Evolutionary conservation across 2,888 invertebrate genomes (phyloP), one percentile per base, ranked within the genome.

Genomic region (Helobdella robusta): DNA sequence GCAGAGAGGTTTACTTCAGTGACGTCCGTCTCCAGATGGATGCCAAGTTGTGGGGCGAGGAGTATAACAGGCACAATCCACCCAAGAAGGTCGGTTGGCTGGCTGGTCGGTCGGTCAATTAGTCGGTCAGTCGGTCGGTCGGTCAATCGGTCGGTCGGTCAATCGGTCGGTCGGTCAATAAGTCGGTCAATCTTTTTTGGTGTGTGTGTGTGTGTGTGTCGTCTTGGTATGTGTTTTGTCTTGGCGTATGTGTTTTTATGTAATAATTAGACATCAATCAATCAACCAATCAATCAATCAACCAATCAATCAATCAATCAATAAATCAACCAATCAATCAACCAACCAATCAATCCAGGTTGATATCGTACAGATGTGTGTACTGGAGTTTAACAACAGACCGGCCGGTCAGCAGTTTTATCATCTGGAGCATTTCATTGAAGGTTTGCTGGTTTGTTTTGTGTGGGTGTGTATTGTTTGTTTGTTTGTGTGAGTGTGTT

Each of bases 1-100:
- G 32, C 46, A 72, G 81, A 25, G 74, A 79, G 20, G 81, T 82
- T 2, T 82, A 83, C 71, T 83, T 83, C 75, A 82, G 83, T 68
- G 84, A 84, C 74, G 83, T 84, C 36, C 78, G 78, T 66, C 77
- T 84, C n/a, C 84, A 84, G 75, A 83, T 83, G 83, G 83, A 84
- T 74, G 83, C 83, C 34, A 84, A 84, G 72, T 75, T 84, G 52
- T 84, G 84, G 84, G 83, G 82, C 11, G 83, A 83, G 73, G 83
- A 84, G 72, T 84, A 79, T 76, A 83, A 83, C 73, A 73, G 83
- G 52, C 83, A 83, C 71, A 83, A 83, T 72, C 84, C 84, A 48
- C 84, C 84, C 6, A 84, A 84, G 73, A 83, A 84, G 77, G 83
- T 82, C 70, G 34, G 32, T 46, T n/a, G n/a, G n/a, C n/a, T n/a